These are phyloP conservation scores for Beroe forskalii DNA, from an alignment of 37 sponge, comb jelly and placozoan species.

Conservation along the genomic window DNA sequence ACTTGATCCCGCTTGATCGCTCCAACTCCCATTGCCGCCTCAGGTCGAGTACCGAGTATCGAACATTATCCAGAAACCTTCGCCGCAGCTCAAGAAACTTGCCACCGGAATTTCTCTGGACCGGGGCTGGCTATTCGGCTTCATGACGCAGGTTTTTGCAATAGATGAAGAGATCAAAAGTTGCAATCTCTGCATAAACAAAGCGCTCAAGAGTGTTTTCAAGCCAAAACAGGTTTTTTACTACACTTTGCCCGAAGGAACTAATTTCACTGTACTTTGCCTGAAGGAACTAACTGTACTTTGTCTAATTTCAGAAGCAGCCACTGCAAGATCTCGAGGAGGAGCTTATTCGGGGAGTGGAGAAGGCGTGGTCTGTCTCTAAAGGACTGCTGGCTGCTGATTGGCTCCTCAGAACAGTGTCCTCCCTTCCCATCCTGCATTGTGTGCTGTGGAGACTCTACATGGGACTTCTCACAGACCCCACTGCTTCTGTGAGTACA, in stretches of 20 bases:
- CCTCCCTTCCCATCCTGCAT: slow-evolving; percentile 48
- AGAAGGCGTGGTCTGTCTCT: slow-evolving; percentile 63
- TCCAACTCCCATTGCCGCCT: too few species aligned
- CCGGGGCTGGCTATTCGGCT: slow-evolving; percentile 64
- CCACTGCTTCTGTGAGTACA: neutral
- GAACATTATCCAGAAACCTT: slow-evolving; percentile 14
- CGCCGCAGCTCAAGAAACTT: slow-evolving; percentile 19
- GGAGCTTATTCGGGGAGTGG: slow-evolving; percentile 38
- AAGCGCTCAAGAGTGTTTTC: too few species aligned
- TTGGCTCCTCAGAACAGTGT: slow-evolving; percentile 21
- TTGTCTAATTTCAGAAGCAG: slow-evolving; percentile 52
- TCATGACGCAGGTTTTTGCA: slow-evolving; percentile 63
- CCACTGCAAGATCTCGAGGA: slow-evolving; percentile 55
- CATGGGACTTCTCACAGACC: slow-evolving; percentile 49
- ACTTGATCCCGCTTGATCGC: too few species aligned
- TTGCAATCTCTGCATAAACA: neutral
- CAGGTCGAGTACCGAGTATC: neutral
- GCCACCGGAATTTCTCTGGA: slow-evolving; percentile 47
- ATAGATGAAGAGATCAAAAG: neutral
- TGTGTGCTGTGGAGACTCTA: slow-evolving; percentile 51
- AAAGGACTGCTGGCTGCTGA: slow-evolving; percentile 44
- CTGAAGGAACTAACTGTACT: too few species aligned
- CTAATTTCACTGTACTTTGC: too few species aligned
- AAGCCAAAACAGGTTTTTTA: too few species aligned
- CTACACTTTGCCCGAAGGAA: too few species aligned